Evolutionary conservation across 2,888 invertebrate genomes (phyloP), one percentile per base, ranked within the genome.

Genomic region (Abrostola tripartita): DNA sequence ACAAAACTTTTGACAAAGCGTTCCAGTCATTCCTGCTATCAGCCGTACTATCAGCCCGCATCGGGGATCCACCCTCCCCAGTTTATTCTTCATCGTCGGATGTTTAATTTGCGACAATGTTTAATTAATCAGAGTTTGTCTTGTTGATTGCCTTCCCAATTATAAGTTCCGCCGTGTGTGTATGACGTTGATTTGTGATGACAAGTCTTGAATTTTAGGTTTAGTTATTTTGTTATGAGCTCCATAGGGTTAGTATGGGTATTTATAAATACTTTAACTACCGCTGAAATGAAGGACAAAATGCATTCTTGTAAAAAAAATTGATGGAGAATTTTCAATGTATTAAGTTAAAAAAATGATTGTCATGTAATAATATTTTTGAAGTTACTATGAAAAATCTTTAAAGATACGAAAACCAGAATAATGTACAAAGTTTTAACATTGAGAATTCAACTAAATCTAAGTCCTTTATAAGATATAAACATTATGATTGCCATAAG

Each of bases 41-140:
- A 59, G 44, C 55, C 65, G 65, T 47, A 47, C 61, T 81, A 75
- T 81, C 79, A 66, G 64, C 80, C 77, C 74, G 76, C 71, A 76
- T 80, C 63, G 42, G 47, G 37, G 35, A 59, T 61, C 68, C 65
- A 63, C 59, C 69, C 75, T 82, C 88, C 88, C 86, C 82, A 82
- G 82, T 86, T 87, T 83, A 83, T 87, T 87, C 87, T 87, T 86
- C 85, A 81, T 60, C 81, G 79, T 74, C 84, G 87, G 83, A 87
- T 91, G 92, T 92, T 92, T 92, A 92, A 92, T 90, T 89, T 89
- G 92, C 88, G 92, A 92, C 93, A 91, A 81, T 90, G 90, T 93
- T 90, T 92, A 92, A 93, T 93, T 92, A 92, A 90, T 90, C 89
- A 85, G 87, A 90, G 92, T 92, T 92, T 92, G 88, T 92, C 92